phyloP scores from a whole-genome alignment of 2,113 vertebrate species.

The Oryzias celebensis region DNA sequence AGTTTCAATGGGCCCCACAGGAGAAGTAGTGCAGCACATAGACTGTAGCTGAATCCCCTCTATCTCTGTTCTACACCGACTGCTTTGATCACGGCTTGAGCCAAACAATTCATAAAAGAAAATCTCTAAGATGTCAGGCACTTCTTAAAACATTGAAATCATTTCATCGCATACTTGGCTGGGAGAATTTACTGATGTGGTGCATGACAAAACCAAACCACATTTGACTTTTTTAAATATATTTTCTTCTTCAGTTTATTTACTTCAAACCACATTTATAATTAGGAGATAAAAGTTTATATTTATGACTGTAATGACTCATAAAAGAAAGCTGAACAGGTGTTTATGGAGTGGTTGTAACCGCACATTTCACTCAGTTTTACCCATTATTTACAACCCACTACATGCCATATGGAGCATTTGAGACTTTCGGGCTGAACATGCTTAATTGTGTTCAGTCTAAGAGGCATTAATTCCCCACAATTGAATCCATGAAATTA shows the following conservation, averaged over 20 bases:
- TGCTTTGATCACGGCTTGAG: background rate
- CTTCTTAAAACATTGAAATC: too few relatives aligned
- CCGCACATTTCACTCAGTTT: conserved; percentile 15
- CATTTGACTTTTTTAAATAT: too few relatives aligned
- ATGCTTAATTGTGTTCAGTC: conserved; percentile 9
- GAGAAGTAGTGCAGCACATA: conserved; percentile 31
- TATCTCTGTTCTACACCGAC: background rate
- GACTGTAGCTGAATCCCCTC: background rate
- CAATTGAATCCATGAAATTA: conserved; percentile 20
- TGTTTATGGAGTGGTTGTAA: conserved; percentile 27
- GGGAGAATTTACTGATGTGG: too few relatives aligned
- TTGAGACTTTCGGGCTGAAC: conserved; percentile 28
- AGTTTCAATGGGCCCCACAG: conserved; percentile 40
- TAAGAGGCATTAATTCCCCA: conserved; percentile 28
- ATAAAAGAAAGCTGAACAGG: conserved; percentile 21
- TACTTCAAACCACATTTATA: conserved; percentile 1
- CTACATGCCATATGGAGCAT: conserved; percentile 27
- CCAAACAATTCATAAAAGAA: too few relatives aligned
- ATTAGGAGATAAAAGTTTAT: background rate
- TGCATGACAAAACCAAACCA: too few relatives aligned
- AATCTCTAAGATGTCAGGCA: too few relatives aligned
- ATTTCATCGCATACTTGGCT: too few relatives aligned
- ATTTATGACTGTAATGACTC: conserved; percentile 11
- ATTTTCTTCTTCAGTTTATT: background rate
- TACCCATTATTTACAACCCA: conserved; percentile 16